Conservation (phyloP, 2,113 vertebrate species). For the Thomomys bottae region DNA sequence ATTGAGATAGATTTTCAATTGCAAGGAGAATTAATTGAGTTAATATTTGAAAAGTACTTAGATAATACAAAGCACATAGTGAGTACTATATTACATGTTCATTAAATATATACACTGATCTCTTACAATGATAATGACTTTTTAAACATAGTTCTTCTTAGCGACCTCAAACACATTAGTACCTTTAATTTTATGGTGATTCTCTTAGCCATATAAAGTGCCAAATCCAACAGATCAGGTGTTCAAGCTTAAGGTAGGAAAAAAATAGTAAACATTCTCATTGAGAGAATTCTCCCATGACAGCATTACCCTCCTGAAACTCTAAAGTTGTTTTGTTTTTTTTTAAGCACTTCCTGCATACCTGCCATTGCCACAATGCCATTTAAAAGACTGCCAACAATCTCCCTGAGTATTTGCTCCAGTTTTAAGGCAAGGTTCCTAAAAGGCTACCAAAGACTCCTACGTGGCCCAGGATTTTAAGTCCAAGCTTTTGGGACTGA, state of each 20-base stretch:
- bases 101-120: not conserved
- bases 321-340: not conserved
- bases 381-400: not conserved
- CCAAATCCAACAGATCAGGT: not conserved
- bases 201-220: not conserved
- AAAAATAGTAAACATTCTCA: not conserved
- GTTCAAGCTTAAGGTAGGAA: not conserved
- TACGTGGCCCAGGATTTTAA: not conserved
- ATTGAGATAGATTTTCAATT: not conserved
- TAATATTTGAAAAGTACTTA: not conserved
- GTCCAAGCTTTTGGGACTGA: not conserved
- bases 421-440: not conserved
- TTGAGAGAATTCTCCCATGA: not conserved
- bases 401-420: too few relatives aligned
- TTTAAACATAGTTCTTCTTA: not conserved
- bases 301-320: not conserved
- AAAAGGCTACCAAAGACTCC: not conserved
- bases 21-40: not conserved
- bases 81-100: not conserved
- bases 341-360: accelerated
- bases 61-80: not conserved
- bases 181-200: not conserved
- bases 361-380: not conserved
- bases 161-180: not conserved
- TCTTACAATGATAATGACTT: not conserved